Percentiles rank a stretch among this genome's conserved stretches.
These are phyloP conservation scores for Poeciliopsis infans DNA, from an alignment of 2,797 vertebrate genomes.

Conservation along the genomic window DNA sequence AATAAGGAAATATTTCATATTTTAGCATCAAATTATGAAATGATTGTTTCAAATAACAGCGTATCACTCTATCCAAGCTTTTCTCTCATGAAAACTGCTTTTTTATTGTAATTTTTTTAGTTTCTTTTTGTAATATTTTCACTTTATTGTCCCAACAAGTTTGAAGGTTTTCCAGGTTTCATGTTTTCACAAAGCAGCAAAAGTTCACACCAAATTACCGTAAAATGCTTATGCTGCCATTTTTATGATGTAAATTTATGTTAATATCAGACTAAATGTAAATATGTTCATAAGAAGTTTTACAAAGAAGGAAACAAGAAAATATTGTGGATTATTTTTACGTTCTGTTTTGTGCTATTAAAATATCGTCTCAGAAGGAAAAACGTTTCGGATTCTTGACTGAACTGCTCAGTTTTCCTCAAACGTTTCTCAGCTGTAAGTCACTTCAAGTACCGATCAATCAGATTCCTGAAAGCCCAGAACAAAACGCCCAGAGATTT, in stretches of 20 bases:
- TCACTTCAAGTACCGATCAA: slow-evolving; percentile 65
- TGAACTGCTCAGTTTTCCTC: slow-evolving; percentile 12
- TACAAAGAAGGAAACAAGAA: slow-evolving; percentile 61
- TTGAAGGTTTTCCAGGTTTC: slow-evolving; percentile 38
- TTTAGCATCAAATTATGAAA: too few relatives aligned
- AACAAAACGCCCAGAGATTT: slow-evolving; percentile 68
- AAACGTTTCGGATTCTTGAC: slow-evolving; percentile 14
- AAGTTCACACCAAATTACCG: slow-evolving; percentile 77
- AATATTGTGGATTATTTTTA: slow-evolving; percentile 70
- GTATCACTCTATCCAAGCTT: too few relatives aligned
- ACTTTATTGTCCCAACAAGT: not conserved
- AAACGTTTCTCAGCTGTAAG: slow-evolving; percentile 65
- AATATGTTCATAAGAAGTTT: slow-evolving; percentile 83
- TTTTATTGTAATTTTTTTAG: not conserved
- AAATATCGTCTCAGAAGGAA: slow-evolving; percentile 60
- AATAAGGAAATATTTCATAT: too few relatives aligned
- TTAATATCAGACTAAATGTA: slow-evolving; percentile 68
- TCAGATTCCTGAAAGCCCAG: slow-evolving; percentile 50
- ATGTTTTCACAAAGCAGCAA: slow-evolving; percentile 65
- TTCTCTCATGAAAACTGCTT: too few relatives aligned
- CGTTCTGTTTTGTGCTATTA: slow-evolving; percentile 69
- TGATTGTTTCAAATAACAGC: too few relatives aligned
- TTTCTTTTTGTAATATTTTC: not conserved
- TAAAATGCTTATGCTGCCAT: slow-evolving; percentile 68
- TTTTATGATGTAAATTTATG: slow-evolving; percentile 59